Percentiles rank a stretch among this genome's conserved stretches.
phyloP scores from a whole-genome alignment of 2,888 invertebrate genomes.

The Acholoe squamosa region DNA sequence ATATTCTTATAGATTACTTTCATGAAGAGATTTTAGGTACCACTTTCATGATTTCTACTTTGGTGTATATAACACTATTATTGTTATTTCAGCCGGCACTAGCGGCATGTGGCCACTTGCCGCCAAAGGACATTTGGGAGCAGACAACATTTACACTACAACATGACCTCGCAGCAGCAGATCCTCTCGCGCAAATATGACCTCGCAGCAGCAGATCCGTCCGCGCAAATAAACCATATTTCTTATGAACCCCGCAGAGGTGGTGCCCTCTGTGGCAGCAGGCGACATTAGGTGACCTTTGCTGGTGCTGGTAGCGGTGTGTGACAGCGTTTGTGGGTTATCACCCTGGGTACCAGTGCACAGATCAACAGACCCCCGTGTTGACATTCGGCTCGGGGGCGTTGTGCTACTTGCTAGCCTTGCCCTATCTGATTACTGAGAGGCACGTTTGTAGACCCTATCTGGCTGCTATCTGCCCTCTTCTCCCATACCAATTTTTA shows the following conservation, averaged over 20 bases:
- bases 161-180: background rate
- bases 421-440: conserved; percentile 24
- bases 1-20: too few species aligned
- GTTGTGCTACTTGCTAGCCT: background rate
- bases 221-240: conserved; percentile 12
- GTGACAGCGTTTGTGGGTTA: conserved; percentile 6
- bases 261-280: background rate
- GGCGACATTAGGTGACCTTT: background rate
- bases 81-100: background rate
- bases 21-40: too few species aligned
- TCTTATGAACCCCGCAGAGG: background rate
- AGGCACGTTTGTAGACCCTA: background rate
- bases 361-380: conserved; percentile 15
- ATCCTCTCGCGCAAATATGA: background rate
- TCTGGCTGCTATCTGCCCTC: background rate
- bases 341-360: conserved; percentile 9
- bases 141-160: conserved; percentile 10
- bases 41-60: background rate
- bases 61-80: background rate
- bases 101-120: background rate
- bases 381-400: background rate
- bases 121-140: background rate
- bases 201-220: background rate
- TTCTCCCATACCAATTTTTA: background rate
- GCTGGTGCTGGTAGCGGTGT: conserved; percentile 13